Percentiles rank a stretch among this genome's conserved stretches.
Conservation (phyloP, 2,113 vertebrate genomes). For the Callopanchax toddi region DNA sequence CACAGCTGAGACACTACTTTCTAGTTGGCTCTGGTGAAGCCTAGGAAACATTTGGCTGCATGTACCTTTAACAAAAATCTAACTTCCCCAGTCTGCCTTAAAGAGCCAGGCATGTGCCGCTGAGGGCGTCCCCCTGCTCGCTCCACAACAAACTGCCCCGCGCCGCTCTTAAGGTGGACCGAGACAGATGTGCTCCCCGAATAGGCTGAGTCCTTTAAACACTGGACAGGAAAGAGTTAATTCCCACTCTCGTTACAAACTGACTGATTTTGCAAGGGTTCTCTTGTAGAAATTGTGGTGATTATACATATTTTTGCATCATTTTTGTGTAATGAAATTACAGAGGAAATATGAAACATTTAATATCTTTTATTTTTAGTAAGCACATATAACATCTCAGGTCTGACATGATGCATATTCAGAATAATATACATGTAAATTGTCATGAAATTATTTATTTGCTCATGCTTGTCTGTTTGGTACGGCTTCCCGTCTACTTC, state of each 20-base stretch:
- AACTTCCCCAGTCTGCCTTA: constrained; percentile 84
- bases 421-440: background rate
- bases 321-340: background rate
- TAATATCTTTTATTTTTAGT: background rate
- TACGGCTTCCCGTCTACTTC: constrained; percentile 38
- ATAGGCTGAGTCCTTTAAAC: constrained; percentile 29
- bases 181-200: constrained; percentile 48
- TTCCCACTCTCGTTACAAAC: constrained; percentile 70
- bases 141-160: constrained; percentile 79
- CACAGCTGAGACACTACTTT: background rate
- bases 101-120: constrained; percentile 82
- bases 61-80: constrained; percentile 78
- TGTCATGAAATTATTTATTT: constrained; percentile 7
- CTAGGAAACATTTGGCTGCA: constrained; percentile 41
- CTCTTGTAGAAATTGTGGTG: constrained; percentile 19
- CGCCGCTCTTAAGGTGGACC: constrained; percentile 83
- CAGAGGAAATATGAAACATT: background rate
- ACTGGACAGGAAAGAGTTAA: constrained; percentile 76
- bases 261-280: constrained; percentile 42
- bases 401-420: background rate
- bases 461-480: constrained; percentile 5
- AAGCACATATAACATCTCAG: background rate
- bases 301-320: background rate
- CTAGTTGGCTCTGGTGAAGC: background rate
- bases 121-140: constrained; percentile 79